phyloP scores from a whole-genome alignment of 2,888 invertebrate species.

The Aelia acuminata region DNA sequence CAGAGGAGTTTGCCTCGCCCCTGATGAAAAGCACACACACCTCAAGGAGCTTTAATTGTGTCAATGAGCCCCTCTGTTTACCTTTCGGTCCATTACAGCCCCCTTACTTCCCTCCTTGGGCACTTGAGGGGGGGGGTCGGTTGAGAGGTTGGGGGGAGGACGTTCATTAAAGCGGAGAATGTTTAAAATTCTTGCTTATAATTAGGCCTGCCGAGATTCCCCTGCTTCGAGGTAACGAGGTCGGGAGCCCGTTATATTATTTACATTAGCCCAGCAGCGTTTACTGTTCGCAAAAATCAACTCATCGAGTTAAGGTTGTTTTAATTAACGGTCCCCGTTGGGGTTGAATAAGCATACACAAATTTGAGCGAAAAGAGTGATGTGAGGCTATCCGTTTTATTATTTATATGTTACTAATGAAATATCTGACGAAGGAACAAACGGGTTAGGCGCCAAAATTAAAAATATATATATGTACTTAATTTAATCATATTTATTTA shows the following conservation, averaged over 20 bases:
- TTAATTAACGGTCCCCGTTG: neutral
- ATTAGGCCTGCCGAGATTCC: slow-evolving; percentile 18
- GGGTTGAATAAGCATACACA: neutral
- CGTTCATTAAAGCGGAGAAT: slow-evolving; percentile 22
- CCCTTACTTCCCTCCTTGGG: neutral
- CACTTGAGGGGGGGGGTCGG: neutral
- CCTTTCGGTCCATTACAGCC: slow-evolving; percentile 52
- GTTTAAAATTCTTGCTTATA: slow-evolving; percentile 49
- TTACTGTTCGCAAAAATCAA: slow-evolving; percentile 20
- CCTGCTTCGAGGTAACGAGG: neutral
- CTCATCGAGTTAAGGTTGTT: neutral
- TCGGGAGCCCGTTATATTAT: slow-evolving; percentile 21
- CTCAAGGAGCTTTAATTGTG: slow-evolving; percentile 57
- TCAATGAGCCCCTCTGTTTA: slow-evolving; percentile 50
- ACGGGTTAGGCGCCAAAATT: no score
- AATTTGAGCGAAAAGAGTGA: neutral
- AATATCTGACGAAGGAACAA: no score
- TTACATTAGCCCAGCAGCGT: neutral
- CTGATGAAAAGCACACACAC: slow-evolving; percentile 58
- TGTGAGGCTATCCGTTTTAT: no score
- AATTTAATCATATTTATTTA: no score
- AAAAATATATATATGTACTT: no score
- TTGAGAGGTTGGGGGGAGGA: neutral
- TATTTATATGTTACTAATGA: no score
- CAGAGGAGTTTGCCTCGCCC: slow-evolving; percentile 8